Base-by-base conservation (phyloP, 2,113 vertebrate species). In the Lethenteron reissneri region DNA sequence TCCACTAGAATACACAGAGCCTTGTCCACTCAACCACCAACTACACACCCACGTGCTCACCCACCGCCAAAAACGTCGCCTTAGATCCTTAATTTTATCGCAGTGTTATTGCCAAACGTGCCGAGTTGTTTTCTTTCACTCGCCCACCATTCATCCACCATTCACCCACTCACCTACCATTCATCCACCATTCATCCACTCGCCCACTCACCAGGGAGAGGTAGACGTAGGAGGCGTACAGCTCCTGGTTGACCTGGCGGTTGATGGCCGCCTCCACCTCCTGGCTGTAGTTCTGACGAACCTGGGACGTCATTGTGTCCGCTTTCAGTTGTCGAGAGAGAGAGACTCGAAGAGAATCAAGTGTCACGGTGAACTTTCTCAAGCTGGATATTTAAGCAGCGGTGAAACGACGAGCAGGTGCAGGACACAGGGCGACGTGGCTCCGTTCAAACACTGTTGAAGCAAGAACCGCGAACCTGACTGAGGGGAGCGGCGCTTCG, bases 201-300 rank as follows among this genome's bases (percentile, higher is more conserved):
- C 19, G 12, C 14, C 57, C 12, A 73, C 81, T 82, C 60, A 83
- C 84, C 87, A 90, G 87, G 1, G 86, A 86, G 2, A 83, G 77
- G 79, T 87, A 87, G 70, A 79, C 83, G 71, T 87, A 88, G 7
- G 83, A 85, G 1, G 86, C 85, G 1, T 77, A 83, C 19, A 88
- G 75, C 81, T 90, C 85, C 76, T 86, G 76, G 78, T 89, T 89
- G 13, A 87, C 74, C 83, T 88, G 86, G 7, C 78, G 75, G 76
- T 89, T 87, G 71, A 87, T 71, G 58, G 84, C 82, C 58, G 78
- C 81, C 72, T 89, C 86, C 2, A 79, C 82, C 25, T 88, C 85
- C 0, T 80, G 79, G 76, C 88, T 81, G 76, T 82, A 88, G 80
- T 90, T 89, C 80, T 88, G 86, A 71, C 86, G 83, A 56, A 88